A percentile compares a stretch with the other conserved stretches of the same genome.
Conservation (phyloP, 1,140 invertebrate genomes). For the Zelostemma sp. region DNA sequence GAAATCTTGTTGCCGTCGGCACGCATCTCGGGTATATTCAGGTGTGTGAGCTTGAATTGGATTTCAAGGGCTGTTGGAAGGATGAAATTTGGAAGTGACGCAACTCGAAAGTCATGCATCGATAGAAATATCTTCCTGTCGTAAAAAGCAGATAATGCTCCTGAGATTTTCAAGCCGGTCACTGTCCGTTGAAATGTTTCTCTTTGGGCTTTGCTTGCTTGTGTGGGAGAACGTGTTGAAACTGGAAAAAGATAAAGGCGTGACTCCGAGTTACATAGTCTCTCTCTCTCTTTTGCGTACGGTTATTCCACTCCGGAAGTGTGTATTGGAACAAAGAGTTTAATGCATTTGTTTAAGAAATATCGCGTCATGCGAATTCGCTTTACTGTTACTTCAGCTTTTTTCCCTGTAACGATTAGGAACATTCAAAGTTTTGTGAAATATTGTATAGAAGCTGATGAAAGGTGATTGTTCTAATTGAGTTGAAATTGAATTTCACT, state of each 20-base stretch:
- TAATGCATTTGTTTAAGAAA: background rate
- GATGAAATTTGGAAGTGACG: too few relatives aligned
- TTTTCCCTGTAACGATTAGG: too few relatives aligned
- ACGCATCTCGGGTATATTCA: conserved; percentile 97
- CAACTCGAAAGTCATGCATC: too few relatives aligned
- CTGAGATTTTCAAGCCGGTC: background rate
- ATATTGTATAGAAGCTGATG: too few relatives aligned
- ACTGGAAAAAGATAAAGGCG: conserved; percentile 2
- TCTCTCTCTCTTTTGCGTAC: too few relatives aligned
- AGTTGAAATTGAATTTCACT: too few relatives aligned
- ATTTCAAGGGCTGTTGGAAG: too few relatives aligned
- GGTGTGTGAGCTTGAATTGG: conserved; percentile 16
- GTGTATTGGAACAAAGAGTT: background rate
- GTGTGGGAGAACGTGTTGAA: background rate
- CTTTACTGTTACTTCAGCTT: too few relatives aligned
- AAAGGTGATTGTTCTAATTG: too few relatives aligned
- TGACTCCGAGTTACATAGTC: background rate
- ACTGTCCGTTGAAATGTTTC: background rate
- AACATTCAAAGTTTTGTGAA: too few relatives aligned
- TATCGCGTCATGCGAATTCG: too few relatives aligned
- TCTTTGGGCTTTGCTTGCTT: background rate
- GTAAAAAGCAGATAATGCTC: background rate
- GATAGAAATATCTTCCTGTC: too few relatives aligned
- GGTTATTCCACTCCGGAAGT: background rate
- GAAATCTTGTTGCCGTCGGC: conserved; percentile 96